A percentile compares a stretch with the other conserved stretches of the same genome.
phyloP scores from a whole-genome alignment of 2,113 vertebrate species.

The Nansenia antarctica region DNA sequence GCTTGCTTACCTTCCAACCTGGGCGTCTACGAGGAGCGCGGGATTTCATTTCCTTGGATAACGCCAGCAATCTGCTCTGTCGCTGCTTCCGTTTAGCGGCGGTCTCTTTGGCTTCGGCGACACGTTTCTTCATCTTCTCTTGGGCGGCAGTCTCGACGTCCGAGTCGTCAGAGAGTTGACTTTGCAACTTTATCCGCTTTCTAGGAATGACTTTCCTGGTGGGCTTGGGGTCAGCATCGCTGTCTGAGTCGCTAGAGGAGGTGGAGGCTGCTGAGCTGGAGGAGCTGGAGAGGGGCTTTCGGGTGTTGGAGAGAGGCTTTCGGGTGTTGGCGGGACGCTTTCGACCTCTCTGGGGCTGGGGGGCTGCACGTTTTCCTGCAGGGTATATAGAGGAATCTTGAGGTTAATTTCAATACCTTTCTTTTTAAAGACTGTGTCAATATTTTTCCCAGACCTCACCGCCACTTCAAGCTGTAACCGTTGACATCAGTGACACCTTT shows the following conservation, averaged over 20 bases:
- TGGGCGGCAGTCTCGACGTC: not conserved
- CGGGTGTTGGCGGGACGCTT: conserved; percentile 58
- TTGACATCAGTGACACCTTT: no score
- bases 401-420: no score
- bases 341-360: conserved; percentile 43
- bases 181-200: conserved; percentile 9
- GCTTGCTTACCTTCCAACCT: conserved; percentile 1
- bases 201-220: not conserved
- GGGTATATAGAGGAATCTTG: no score
- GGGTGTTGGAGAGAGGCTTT: no score
- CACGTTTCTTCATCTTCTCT: not conserved
- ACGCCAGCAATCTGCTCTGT: conserved; percentile 6
- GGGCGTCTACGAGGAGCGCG: not conserved
- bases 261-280: no score
- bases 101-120: not conserved
- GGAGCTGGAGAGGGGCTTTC: no score
- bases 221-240: not conserved
- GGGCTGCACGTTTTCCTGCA: no score
- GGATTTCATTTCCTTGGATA: conserved; percentile 13
- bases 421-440: no score
- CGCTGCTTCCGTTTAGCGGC: conserved; percentile 14
- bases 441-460: no score
- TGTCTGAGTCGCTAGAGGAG: conserved; percentile 42
- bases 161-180: conserved; percentile 9
- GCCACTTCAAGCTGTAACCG: no score